Conservation (phyloP, 2,113 vertebrate genomes). For the Actinemys pallida region DNA sequence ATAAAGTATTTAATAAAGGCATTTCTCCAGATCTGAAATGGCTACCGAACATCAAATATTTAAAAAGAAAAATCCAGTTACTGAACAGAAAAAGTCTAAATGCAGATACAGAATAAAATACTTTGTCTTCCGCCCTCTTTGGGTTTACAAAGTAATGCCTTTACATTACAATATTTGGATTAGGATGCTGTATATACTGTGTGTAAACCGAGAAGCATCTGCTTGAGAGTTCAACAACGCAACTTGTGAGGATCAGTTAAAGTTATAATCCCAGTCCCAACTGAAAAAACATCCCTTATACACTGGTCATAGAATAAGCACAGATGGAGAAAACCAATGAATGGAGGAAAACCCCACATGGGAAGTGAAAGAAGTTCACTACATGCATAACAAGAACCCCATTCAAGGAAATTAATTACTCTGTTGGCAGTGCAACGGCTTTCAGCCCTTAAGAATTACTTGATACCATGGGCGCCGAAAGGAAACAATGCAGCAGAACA, state of each 20-base stretch:
- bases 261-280: background rate
- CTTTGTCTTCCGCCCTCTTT: background rate
- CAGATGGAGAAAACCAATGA: conserved; percentile 32
- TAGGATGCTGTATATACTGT: background rate
- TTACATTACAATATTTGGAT: background rate
- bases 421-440: background rate
- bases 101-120: conserved; percentile 1
- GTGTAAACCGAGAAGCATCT: background rate
- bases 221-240: background rate
- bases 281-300: background rate
- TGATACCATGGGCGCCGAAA: background rate
- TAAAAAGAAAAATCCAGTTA: background rate
- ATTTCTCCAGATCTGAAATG: background rate
- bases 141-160: background rate
- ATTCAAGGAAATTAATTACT: background rate
- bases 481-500: background rate
- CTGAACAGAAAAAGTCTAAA: background rate
- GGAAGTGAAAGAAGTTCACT: conserved; percentile 17
- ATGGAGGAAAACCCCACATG: background rate
- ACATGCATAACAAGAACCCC: conserved; percentile 12
- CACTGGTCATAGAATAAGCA: background rate
- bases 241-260: background rate
- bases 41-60: background rate
- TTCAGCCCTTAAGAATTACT: background rate
- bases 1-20: background rate